Evolutionary conservation across 2,797 vertebrate genomes (phyloP).

Genomic region (Pygocentrus nattereri): DNA sequence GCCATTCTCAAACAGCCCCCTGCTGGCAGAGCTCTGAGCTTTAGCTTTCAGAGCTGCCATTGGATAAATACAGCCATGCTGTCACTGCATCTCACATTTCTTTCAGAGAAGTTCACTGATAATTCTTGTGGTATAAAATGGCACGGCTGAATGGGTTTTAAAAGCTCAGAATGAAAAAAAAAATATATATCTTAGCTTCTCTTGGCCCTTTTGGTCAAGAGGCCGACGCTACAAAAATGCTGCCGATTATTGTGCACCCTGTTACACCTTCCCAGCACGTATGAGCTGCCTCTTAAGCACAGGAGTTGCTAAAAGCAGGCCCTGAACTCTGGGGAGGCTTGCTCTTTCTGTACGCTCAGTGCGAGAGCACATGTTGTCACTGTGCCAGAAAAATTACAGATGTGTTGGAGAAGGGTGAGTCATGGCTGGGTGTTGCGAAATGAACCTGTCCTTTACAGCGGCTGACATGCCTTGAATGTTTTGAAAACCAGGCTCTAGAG

Average conservation of each 20-base stretch:
- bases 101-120: background rate
- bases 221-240: slow-evolving; percentile 4
- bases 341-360: slow-evolving; percentile 48
- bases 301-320: slow-evolving; percentile 63
- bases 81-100: too few species aligned
- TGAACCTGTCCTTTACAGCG: slow-evolving; percentile 38
- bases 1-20: background rate
- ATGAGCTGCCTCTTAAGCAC: slow-evolving; percentile 60
- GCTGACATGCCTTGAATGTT: slow-evolving; percentile 61
- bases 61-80: background rate
- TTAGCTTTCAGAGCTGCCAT: background rate
- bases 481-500: slow-evolving; percentile 47
- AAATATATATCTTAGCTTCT: background rate
- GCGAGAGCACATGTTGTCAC: slow-evolving; percentile 63
- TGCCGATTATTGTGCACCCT: slow-evolving; percentile 12
- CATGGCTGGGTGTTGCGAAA: slow-evolving; percentile 56
- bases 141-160: background rate
- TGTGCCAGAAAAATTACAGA: slow-evolving; percentile 64
- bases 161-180: slow-evolving; percentile 5
- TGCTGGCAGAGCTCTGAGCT: background rate
- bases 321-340: slow-evolving; percentile 62
- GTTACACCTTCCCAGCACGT: slow-evolving; percentile 51
- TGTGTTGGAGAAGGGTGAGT: slow-evolving; percentile 63
- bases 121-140: background rate
- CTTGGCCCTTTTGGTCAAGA: slow-evolving; percentile 2